Conservation (phyloP, 2,113 vertebrate species). For the Sardina pilchardus region DNA sequence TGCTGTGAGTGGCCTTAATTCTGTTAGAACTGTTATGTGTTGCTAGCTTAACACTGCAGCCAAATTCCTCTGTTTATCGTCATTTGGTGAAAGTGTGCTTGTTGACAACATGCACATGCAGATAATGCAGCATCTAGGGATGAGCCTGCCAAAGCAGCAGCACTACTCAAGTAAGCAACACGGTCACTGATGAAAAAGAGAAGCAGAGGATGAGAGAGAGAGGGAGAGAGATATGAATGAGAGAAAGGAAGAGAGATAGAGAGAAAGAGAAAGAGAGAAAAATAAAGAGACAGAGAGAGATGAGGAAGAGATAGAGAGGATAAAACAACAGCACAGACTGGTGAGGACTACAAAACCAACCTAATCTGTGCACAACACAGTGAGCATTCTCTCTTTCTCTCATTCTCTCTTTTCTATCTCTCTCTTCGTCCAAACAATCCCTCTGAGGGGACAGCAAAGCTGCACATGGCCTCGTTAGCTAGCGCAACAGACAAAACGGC, state of each 20-base stretch:
- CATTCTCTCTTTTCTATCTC: background rate
- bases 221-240: background rate
- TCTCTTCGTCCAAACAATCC: conserved; percentile 1
- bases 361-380: background rate
- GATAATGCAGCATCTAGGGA: conserved; percentile 47
- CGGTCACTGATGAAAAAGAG: conserved; percentile 31
- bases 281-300: background rate
- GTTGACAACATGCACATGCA: conserved; percentile 52
- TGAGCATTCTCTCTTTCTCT: background rate
- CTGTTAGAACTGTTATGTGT: background rate
- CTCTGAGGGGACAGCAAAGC: conserved; percentile 9
- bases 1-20: background rate
- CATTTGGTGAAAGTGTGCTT: conserved; percentile 49
- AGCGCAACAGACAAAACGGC: background rate
- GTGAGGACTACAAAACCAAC: background rate
- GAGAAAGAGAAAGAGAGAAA: background rate
- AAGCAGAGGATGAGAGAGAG: background rate
- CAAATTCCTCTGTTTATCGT: conserved; percentile 34
- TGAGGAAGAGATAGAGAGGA: background rate
- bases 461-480: conserved; percentile 18
- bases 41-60: background rate
- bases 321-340: background rate
- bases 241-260: background rate
- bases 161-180: background rate
- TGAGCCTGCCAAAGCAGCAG: conserved; percentile 54